Base-by-base conservation (phyloP, 1,140 invertebrate genomes). In the Drosophila lacertosa region DNA sequence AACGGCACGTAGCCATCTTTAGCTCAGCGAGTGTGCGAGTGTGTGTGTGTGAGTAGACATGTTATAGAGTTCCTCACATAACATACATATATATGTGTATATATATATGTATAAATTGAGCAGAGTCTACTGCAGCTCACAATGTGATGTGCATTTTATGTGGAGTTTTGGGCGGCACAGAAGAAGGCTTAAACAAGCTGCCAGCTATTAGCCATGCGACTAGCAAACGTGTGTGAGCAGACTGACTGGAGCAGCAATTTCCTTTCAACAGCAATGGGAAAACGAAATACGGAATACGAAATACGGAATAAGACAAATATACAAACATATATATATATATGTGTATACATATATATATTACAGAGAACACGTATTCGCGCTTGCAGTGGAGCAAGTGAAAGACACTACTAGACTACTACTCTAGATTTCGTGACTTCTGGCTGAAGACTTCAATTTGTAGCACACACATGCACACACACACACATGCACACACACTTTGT, bases 371-470 rank as follows among this genome's bases (percentile, higher is more conserved):
- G 75, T 77, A 51, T 72, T 78, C 80, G 75, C 77, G 71, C 66
- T 77, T 64, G 65, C 74, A 74, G 78, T 53, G 57, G 50, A 62
- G 37, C 60, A 67, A 48, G 42, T 37, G 40, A 40, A 50, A 67
- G 35, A 67, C 63, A 67, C 55, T 72, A 72, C 54, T 75, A 84
- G 77, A 80, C 81, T 84, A 81, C 82, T 88, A 88, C 82, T 88
- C 82, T 75, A 88, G 82, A 88, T 88, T 88, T 88, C 82, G 82
- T 88, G 82, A 88, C 82, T 88, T 75, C 74, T 62, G 63, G 64
- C 66, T 82, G 82, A 88, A 88, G 77, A 67, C 82, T 88, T 88
- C 82, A 88, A 88, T 88, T 88, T 88, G 82, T 71, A 70, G 59
- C 64, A 39, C 29, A 39, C 29, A 63, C 35, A 48, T 44, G 42